Evolutionary conservation across 2,797 vertebrate genomes (phyloP).

Genomic region (Manis pentadactyla): DNA sequence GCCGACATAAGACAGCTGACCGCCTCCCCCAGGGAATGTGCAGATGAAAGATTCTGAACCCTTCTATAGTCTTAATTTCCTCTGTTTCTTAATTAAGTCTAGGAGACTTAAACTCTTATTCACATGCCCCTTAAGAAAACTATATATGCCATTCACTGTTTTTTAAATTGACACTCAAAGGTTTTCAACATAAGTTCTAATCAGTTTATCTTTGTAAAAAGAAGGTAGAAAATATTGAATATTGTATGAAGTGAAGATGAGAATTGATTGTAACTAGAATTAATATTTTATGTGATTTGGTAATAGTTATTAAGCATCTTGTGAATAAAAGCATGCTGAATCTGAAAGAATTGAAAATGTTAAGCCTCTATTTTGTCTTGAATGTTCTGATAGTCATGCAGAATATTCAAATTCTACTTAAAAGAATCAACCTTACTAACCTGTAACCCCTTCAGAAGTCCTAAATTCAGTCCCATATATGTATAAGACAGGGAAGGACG

Average conservation of each 20-base stretch:
- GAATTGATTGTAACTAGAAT: background rate
- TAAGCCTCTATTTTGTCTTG: conserved; percentile 15
- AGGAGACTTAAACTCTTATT: background rate
- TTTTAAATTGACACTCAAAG: conserved; percentile 40
- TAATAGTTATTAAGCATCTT: background rate
- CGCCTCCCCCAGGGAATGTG: background rate
- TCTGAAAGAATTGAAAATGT: conserved; percentile 28
- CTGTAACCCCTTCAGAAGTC: background rate
- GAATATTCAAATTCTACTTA: background rate
- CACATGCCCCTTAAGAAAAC: background rate
- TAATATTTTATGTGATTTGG: background rate
- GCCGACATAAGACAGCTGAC: background rate
- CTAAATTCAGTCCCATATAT: background rate
- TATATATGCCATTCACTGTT: background rate
- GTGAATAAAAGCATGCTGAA: background rate
- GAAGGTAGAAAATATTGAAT: conserved; percentile 15
- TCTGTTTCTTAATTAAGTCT: background rate
- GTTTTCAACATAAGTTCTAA: conserved; percentile 2
- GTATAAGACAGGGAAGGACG: background rate
- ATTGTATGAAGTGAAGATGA: conserved; percentile 19
- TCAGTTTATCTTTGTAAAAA: conserved; percentile 19
- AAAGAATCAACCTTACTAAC: background rate
- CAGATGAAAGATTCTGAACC: background rate
- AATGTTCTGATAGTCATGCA: background rate
- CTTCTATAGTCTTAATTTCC: background rate